Conservation (phyloP, 2,797 vertebrate genomes). For the Siniperca scherzeri region DNA sequence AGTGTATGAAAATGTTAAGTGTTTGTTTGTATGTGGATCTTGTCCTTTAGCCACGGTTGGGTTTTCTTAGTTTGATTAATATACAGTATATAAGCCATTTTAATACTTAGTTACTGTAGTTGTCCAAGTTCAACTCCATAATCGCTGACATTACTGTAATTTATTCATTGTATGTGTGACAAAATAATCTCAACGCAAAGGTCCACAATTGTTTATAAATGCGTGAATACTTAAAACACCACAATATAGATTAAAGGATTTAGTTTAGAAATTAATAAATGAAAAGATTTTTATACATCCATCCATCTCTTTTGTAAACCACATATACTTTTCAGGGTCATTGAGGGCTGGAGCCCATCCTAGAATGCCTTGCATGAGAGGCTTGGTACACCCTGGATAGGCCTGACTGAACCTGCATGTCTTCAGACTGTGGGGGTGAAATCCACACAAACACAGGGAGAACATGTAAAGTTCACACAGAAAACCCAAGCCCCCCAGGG, state of each 20-base stretch:
- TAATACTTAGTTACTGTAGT: background rate
- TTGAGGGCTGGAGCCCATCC: background rate
- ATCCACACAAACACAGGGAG: background rate
- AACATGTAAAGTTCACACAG: background rate
- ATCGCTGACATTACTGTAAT: background rate
- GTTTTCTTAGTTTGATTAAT: background rate
- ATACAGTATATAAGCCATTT: too few species aligned
- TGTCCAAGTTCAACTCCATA: background rate
- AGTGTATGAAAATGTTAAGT: background rate
- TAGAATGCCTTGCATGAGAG: background rate
- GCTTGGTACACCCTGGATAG: too few species aligned
- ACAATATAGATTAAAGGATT: background rate
- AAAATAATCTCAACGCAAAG: too few species aligned
- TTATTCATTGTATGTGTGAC: too few species aligned
- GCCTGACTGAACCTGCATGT: background rate
- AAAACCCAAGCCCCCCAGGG: background rate
- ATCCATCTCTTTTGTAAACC: background rate
- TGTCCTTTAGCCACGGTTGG: too few species aligned
- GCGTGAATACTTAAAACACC: too few species aligned
- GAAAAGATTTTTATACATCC: background rate
- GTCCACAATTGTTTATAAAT: too few species aligned
- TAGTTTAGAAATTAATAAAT: background rate
- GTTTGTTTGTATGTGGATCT: background rate
- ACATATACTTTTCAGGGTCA: background rate
- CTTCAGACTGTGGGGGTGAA: background rate